A percentile compares a stretch with the other conserved stretches of the same genome.
Evolutionary conservation across 2,113 vertebrate genomes (phyloP).

Genomic region (Pandion haliaetus): DNA sequence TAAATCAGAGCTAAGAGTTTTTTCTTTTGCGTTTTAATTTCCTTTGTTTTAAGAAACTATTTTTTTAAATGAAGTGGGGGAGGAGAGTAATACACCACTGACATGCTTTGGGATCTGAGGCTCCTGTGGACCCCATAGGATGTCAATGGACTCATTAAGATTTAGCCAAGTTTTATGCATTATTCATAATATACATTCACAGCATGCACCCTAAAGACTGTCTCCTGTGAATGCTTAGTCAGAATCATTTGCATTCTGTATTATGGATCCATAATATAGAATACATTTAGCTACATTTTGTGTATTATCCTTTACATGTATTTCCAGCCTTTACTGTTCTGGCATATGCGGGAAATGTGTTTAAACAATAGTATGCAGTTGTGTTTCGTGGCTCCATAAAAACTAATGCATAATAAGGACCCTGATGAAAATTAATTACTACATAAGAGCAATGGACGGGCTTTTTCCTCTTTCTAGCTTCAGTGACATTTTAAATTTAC

Average conservation of each 20-base stretch:
- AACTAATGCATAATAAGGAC: slow-evolving; percentile 69
- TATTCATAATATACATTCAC: slow-evolving; percentile 81
- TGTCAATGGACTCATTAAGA: slow-evolving; percentile 79
- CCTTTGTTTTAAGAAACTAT: slow-evolving; percentile 67
- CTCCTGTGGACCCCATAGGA: slow-evolving; percentile 75
- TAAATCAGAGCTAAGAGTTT: neutral
- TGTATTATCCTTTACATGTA: slow-evolving; percentile 72
- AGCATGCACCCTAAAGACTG: slow-evolving; percentile 71
- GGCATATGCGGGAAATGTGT: slow-evolving; percentile 59
- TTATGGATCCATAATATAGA: slow-evolving; percentile 76
- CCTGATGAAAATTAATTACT: slow-evolving; percentile 71
- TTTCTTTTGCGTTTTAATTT: slow-evolving; percentile 40
- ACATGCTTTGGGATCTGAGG: slow-evolving; percentile 70
- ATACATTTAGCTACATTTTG: slow-evolving; percentile 73
- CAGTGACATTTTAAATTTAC: slow-evolving; percentile 53
- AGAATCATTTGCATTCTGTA: slow-evolving; percentile 79
- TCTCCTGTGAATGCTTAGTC: slow-evolving; percentile 79
- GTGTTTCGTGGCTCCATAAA: slow-evolving; percentile 67
- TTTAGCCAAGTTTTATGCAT: slow-evolving; percentile 80
- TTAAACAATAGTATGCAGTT: slow-evolving; percentile 73
- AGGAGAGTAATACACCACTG: slow-evolving; percentile 35
- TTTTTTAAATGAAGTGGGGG: slow-evolving; percentile 46
- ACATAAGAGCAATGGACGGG: slow-evolving; percentile 52
- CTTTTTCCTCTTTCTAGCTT: slow-evolving; percentile 39
- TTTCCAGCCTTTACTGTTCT: slow-evolving; percentile 64